Evolutionary conservation across 1,140 invertebrate species (phyloP), one percentile per base, ranked within the genome.

Genomic region (Drosophila mayri): DNA sequence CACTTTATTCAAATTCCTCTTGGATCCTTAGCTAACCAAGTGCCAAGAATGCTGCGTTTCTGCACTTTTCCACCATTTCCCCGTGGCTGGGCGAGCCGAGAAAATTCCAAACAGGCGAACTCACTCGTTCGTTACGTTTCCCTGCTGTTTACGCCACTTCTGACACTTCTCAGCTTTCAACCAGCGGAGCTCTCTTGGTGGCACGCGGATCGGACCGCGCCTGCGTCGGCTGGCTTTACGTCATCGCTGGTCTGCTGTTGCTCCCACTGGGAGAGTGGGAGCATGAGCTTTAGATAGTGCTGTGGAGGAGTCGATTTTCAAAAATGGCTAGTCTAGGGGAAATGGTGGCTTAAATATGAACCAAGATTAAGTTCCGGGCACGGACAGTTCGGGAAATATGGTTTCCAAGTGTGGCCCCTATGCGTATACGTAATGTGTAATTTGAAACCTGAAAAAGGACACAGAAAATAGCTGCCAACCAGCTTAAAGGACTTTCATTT

Each of bases 101-200:
- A 87, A 87, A 83, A 88, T 87, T 88, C 84, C 81, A 85, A 88
- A 88, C 84, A 88, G 84, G 61, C 72, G 81, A 80, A 85, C 65
- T 68, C 72, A 62, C 79, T 76, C 79, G 52, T 55, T 68, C 83
- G 84, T 90, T 76, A 88, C 84, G 85, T 84, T 84, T 88, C 70
- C 71, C 79, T 85, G 83, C 83, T 88, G 83, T 86, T 86, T 86
- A 86, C 79, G 79, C 83, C 76, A 86, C 76, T 86, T 86, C 83
- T 86, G 79, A 79, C 84, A 84, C 76, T 84, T 88, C 76, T 80
- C 76, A 82, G 81, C 81, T 65, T 73, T 50, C 46, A 37, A 55
- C 52, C 54, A 62, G 54, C 47, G 46, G 50, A 60, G 47, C 49
- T 44, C 54, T 72, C 55, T 74, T 18, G 30, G 43, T 49, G 41